phyloP scores from a whole-genome alignment of 2,113 vertebrate genomes.

The Petaurus breviceps region DNA sequence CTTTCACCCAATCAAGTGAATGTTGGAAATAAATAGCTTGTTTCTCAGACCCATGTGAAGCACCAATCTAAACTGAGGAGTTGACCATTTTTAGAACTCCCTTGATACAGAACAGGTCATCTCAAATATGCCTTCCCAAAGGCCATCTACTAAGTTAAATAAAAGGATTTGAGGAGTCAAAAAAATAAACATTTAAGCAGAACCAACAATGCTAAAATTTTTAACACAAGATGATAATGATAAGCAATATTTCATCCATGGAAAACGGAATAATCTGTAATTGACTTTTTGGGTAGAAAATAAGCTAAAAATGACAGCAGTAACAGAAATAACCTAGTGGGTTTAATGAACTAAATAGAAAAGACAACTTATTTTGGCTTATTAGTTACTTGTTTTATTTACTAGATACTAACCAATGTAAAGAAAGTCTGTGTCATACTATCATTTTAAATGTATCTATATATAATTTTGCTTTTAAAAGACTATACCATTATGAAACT shows the following conservation, averaged over 20 bases:
- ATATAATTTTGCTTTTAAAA: not conserved
- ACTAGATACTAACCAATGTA: not conserved
- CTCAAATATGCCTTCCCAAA: not conserved
- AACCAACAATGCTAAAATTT: not conserved
- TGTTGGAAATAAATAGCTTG: not conserved
- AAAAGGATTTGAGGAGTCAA: not conserved
- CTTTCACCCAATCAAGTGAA: not conserved
- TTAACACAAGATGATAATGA: not conserved
- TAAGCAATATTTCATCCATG: not conserved
- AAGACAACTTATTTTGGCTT: not conserved
- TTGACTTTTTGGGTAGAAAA: not conserved
- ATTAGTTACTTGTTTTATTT: not conserved
- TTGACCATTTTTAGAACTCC: not conserved
- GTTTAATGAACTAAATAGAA: not conserved
- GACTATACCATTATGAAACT: not conserved
- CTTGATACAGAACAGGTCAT: not conserved
- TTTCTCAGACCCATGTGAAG: not conserved
- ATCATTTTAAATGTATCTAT: slow-evolving; percentile 1
- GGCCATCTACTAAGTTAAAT: not conserved
- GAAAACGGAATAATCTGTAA: not conserved
- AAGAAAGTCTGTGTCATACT: not conserved
- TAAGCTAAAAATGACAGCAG: not conserved
- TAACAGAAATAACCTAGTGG: not conserved
- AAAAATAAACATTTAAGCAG: not conserved
- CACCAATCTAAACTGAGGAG: not conserved